phyloP scores from a whole-genome alignment of 1,140 invertebrate genomes.

The Coptotermes formosanus region DNA sequence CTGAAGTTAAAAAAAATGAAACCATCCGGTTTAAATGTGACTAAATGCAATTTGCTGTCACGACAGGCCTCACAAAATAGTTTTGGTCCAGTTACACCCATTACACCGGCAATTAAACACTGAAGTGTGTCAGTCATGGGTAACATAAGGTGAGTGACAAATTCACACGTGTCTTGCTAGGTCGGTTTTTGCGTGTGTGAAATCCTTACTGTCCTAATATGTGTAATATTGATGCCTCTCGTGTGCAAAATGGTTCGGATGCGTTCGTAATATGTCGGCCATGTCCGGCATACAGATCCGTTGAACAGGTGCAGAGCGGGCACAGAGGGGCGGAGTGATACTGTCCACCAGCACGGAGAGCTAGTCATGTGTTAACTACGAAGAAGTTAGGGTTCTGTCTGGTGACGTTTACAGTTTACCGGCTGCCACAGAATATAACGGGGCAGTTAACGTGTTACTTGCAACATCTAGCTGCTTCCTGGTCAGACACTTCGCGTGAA shows the following conservation, averaged over 20 bases:
- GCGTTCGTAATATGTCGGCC: not conserved
- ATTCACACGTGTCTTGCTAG: too few species aligned
- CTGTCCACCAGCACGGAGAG: not conserved
- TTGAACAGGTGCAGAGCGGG: constrained; percentile 2
- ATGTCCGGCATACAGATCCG: not conserved
- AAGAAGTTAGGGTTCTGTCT: not conserved
- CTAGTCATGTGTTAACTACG: not conserved
- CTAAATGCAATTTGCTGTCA: too few species aligned
- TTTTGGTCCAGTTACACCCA: too few species aligned
- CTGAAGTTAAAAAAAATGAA: too few species aligned
- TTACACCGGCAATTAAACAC: too few species aligned
- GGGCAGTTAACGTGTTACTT: not conserved
- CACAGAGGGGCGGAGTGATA: not conserved
- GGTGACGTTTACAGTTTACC: not conserved
- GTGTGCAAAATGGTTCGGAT: not conserved
- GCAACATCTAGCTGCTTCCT: not conserved
- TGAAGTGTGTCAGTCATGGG: too few species aligned
- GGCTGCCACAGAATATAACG: not conserved
- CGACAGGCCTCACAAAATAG: too few species aligned
- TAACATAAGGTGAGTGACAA: too few species aligned
- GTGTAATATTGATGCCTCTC: not conserved
- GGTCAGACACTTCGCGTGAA: not conserved
- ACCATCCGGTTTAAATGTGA: too few species aligned
- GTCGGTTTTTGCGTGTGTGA: too few species aligned
- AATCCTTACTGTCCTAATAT: too few species aligned